Evolutionary conservation across 2,888 invertebrate genomes (phyloP).

Genomic region (Protula sp.): DNA sequence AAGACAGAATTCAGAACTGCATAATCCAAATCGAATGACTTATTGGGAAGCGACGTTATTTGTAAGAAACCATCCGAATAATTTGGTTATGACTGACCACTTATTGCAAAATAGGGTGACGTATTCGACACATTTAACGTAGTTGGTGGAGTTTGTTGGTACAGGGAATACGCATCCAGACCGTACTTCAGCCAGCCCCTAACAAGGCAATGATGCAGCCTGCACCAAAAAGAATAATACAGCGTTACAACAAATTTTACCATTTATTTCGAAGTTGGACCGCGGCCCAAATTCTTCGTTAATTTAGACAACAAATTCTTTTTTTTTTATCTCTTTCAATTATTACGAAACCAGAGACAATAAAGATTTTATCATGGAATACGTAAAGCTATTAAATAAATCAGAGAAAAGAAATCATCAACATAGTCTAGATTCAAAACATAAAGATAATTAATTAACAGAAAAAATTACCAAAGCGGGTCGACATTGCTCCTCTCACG

Average conservation of each 20-base stretch:
- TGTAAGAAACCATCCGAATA: background rate
- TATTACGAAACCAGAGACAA: too few relatives aligned
- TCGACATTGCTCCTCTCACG: background rate
- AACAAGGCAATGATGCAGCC: background rate
- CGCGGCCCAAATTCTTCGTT: too few relatives aligned
- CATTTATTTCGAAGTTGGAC: too few relatives aligned
- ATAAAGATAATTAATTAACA: too few relatives aligned
- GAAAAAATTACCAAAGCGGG: background rate
- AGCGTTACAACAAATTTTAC: too few relatives aligned
- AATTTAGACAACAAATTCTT: too few relatives aligned
- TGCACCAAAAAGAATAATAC: background rate
- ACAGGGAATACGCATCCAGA: background rate
- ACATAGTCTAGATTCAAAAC: too few relatives aligned
- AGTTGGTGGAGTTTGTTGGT: background rate
- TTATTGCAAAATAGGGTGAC: background rate
- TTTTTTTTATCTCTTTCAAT: too few relatives aligned
- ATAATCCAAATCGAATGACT: too few relatives aligned
- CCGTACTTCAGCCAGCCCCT: background rate
- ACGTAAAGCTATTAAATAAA: background rate
- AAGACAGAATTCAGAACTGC: too few relatives aligned
- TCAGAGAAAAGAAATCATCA: too few relatives aligned
- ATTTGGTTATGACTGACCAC: background rate
- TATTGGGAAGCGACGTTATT: too few relatives aligned
- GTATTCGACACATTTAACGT: background rate
- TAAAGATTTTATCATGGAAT: background rate